Percentiles rank a stretch among this genome's conserved stretches.
phyloP scores from a whole-genome alignment of 1,140 invertebrate species.

The Euura saliciscinereae region DNA sequence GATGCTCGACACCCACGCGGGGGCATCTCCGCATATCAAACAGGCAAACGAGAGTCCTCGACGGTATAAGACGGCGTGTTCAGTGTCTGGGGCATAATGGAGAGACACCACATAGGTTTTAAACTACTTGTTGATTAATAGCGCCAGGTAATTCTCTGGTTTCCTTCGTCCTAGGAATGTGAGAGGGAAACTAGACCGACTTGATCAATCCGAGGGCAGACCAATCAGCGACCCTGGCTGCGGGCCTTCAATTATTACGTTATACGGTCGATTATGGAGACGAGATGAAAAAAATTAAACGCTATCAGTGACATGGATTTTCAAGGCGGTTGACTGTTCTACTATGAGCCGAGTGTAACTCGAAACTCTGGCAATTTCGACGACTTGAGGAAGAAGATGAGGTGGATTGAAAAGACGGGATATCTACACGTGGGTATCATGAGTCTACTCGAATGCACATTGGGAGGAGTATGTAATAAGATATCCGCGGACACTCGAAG shows the following conservation, averaged over 20 bases:
- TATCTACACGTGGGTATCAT: not conserved
- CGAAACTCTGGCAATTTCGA: conserved; percentile 26
- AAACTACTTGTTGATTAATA: too few relatives aligned
- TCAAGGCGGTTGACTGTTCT: too few relatives aligned
- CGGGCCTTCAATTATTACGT: too few relatives aligned
- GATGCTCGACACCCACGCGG: conserved; percentile 54
- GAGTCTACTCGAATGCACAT: not conserved
- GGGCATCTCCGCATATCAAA: conserved; percentile 1
- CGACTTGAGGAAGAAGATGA: conserved; percentile 5
- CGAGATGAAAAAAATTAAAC: too few relatives aligned
- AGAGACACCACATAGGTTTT: too few relatives aligned
- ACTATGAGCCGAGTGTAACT: too few relatives aligned
- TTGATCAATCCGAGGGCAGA: conserved; percentile 1
- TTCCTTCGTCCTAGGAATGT: not conserved
- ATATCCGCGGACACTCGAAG: conserved; percentile 63
- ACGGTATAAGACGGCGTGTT: too few relatives aligned
- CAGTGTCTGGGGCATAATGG: too few relatives aligned
- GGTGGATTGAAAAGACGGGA: not conserved
- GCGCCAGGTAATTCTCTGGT: too few relatives aligned
- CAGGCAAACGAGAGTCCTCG: not conserved
- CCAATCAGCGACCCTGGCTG: not conserved
- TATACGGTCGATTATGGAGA: too few relatives aligned
- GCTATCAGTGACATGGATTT: too few relatives aligned
- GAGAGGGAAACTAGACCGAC: not conserved
- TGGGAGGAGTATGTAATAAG: conserved; percentile 58